Percentiles rank a stretch among this genome's conserved stretches.
phyloP scores from a whole-genome alignment of 2,113 vertebrate genomes.

The Cyprinodon brontotheroides region DNA sequence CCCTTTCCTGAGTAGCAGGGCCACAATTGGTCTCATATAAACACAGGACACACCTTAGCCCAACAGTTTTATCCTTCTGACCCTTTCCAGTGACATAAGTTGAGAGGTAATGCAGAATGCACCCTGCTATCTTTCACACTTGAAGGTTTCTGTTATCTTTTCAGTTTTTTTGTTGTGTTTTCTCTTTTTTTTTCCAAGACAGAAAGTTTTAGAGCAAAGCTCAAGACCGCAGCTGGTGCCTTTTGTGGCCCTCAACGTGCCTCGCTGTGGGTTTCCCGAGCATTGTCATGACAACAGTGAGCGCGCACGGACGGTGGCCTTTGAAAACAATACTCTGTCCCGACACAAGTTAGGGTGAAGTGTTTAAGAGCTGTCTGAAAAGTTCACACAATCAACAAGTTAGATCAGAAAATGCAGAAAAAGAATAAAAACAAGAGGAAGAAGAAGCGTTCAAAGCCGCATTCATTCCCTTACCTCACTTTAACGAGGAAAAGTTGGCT shows the following conservation, averaged over 20 bases:
- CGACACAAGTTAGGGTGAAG: slow-evolving; percentile 23
- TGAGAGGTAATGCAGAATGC: neutral
- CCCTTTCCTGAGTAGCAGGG: slow-evolving; percentile 73
- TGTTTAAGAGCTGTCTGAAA: neutral
- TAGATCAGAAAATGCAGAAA: neutral
- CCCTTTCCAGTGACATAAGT: slow-evolving; percentile 38
- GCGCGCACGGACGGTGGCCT: slow-evolving; percentile 56
- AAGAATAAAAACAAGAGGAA: slow-evolving; percentile 20
- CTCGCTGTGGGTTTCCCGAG: slow-evolving; percentile 68
- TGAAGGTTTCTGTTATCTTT: neutral
- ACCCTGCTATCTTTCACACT: neutral
- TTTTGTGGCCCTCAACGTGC: slow-evolving; percentile 69
- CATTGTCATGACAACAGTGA: slow-evolving; percentile 79
- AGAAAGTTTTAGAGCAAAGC: slow-evolving; percentile 7
- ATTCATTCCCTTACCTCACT: slow-evolving; percentile 58
- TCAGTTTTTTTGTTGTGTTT: neutral
- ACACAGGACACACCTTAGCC: slow-evolving; percentile 74
- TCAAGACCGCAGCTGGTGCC: slow-evolving; percentile 36
- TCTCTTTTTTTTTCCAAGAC: neutral
- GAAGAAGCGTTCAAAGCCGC: slow-evolving; percentile 32
- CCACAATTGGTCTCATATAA: slow-evolving; percentile 62
- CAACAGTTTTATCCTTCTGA: slow-evolving; percentile 57
- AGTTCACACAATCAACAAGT: neutral
- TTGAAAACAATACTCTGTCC: slow-evolving; percentile 58
- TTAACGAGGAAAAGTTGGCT: slow-evolving; percentile 33